Percentiles rank a stretch among this genome's conserved stretches.
These are phyloP conservation scores for Andrena flavipes DNA, from an alignment of 2,888 invertebrate species.

Conservation along the genomic window DNA sequence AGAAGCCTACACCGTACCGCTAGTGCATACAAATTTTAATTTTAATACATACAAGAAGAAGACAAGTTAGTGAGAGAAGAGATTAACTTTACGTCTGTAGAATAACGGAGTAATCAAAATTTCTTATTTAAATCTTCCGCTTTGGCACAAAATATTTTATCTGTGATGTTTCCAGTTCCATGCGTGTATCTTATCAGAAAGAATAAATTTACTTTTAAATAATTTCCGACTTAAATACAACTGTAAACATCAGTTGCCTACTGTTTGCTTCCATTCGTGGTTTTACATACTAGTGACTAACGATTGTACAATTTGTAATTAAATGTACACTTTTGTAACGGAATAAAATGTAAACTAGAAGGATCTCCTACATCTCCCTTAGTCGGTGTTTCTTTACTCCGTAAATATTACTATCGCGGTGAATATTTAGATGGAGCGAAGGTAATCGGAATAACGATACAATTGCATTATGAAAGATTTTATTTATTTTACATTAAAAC, in stretches of 20 bases:
- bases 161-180: constrained; percentile 41
- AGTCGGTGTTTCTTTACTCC: neutral
- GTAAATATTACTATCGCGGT: neutral
- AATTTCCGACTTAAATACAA: constrained; percentile 5
- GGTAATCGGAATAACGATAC: constrained; percentile 9
- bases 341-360: constrained; percentile 33
- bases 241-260: constrained; percentile 23
- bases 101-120: constrained; percentile 1
- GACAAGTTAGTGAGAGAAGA: constrained; percentile 9
- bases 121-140: constrained; percentile 6
- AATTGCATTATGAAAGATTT: constrained; percentile 38
- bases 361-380: neutral
- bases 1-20: too few relatives aligned
- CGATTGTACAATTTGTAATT: constrained; percentile 45
- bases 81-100: neutral
- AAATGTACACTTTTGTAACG: constrained; percentile 50
- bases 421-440: neutral
- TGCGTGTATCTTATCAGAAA: constrained; percentile 17
- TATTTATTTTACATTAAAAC: constrained; percentile 70
- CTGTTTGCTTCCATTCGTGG: constrained; percentile 43
- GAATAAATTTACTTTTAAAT: constrained; percentile 16
- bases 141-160: constrained; percentile 29
- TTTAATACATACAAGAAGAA: neutral
- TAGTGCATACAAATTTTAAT: constrained; percentile 2
- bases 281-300: constrained; percentile 27